phyloP scores from a whole-genome alignment of 2,888 invertebrate genomes.

The Himalopsyche japonica region DNA sequence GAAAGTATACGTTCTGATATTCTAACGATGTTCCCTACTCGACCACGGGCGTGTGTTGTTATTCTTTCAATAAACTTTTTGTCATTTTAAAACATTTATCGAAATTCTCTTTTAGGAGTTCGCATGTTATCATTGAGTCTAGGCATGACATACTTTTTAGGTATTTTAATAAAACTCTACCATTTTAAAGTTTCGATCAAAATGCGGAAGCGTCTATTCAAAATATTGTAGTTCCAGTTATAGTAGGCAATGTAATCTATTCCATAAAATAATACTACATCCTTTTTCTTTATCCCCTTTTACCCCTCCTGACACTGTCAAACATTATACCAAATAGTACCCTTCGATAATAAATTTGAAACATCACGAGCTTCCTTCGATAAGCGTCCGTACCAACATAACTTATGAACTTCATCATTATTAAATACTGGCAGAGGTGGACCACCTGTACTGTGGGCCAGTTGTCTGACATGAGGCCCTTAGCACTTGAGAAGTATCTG shows the following conservation, averaged over 20 bases:
- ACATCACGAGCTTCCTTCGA: not conserved
- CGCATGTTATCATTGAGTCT: too few species aligned
- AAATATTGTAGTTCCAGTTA: too few species aligned
- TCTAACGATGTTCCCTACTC: too few species aligned
- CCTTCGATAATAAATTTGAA: not conserved
- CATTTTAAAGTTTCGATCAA: too few species aligned
- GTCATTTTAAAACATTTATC: too few species aligned
- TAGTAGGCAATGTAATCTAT: not conserved
- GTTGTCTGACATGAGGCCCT: constrained; percentile 18
- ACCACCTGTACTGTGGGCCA: not conserved
- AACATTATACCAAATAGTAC: not conserved
- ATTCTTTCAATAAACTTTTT: too few species aligned
- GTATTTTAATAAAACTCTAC: too few species aligned
- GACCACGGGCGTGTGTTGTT: too few species aligned
- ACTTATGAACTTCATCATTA: not conserved
- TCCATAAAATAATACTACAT: not conserved
- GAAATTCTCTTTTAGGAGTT: too few species aligned
- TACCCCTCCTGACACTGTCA: not conserved
- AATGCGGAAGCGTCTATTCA: too few species aligned
- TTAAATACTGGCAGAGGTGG: not conserved
- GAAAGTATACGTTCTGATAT: too few species aligned
- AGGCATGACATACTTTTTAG: too few species aligned
- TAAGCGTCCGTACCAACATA: not conserved
- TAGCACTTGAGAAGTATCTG: constrained; percentile 27
- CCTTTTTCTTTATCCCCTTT: not conserved